Percentiles rank a stretch among this genome's conserved stretches.
Conservation (phyloP, 1,140 invertebrate genomes). For the Maniola jurtina region DNA sequence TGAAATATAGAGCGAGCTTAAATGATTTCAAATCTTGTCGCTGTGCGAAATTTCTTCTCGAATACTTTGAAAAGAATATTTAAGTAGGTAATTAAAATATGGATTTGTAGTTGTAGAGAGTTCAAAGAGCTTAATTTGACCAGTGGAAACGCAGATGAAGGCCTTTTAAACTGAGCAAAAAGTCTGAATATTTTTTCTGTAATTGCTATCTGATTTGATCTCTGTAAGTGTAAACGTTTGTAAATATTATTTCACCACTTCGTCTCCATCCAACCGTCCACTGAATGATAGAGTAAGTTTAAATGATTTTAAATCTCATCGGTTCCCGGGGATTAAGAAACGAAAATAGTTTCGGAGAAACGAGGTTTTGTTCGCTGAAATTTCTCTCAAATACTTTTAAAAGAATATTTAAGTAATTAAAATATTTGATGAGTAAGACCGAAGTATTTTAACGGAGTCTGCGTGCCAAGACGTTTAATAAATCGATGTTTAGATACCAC, state of each 20-base stretch:
- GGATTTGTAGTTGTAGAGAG: too few species aligned
- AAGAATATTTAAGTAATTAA: slow-evolving; percentile 37
- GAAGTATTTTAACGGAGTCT: slow-evolving; percentile 17
- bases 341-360: slow-evolving; percentile 32
- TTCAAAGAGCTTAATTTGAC: too few species aligned
- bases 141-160: too few species aligned
- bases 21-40: slow-evolving; percentile 24
- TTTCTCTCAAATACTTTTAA: slow-evolving; percentile 36
- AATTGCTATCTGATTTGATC: not conserved
- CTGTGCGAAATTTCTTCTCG: slow-evolving; percentile 33
- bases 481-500: slow-evolving; percentile 13
- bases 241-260: not conserved
- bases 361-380: slow-evolving; percentile 27
- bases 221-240: not conserved
- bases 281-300: slow-evolving; percentile 21
- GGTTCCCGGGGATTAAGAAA: slow-evolving; percentile 37
- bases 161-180: too few species aligned
- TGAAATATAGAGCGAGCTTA: slow-evolving; percentile 20
- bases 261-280: not conserved
- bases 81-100: slow-evolving; percentile 40
- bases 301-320: slow-evolving; percentile 34
- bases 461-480: slow-evolving; percentile 17
- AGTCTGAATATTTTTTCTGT: too few species aligned
- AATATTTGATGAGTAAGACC: slow-evolving; percentile 27
- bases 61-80: slow-evolving; percentile 35